Evolutionary conservation across 2,888 invertebrate species (phyloP).

Genomic region (Acanthosepion esculentum): DNA sequence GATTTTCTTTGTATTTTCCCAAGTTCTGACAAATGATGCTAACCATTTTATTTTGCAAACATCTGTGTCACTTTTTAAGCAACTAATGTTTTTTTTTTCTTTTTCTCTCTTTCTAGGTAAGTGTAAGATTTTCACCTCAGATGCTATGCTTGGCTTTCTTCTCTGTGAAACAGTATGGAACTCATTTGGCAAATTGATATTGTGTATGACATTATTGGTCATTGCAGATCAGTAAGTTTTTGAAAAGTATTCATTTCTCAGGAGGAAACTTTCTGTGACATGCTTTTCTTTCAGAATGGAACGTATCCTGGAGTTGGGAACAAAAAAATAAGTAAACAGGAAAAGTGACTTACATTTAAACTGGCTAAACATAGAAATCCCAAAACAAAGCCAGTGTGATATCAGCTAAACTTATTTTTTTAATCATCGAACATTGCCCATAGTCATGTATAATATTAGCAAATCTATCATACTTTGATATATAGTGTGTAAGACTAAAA

Average conservation of each 20-base stretch:
- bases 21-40: neutral
- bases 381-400: too few relatives aligned
- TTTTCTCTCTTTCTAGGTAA: neutral
- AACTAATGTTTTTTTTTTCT: neutral
- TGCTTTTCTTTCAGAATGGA: neutral
- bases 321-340: neutral
- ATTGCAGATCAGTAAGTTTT: neutral
- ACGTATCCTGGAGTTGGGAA: neutral
- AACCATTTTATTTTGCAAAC: neutral
- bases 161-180: neutral
- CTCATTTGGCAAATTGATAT: neutral
- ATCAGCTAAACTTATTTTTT: too few relatives aligned
- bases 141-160: neutral
- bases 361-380: too few relatives aligned
- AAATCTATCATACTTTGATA: too few relatives aligned
- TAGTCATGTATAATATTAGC: too few relatives aligned
- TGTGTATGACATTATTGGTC: neutral
- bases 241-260: too few relatives aligned
- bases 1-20: neutral
- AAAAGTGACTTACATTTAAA: neutral
- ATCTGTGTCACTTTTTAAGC: neutral
- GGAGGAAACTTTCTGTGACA: too few relatives aligned
- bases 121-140: neutral
- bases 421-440: too few relatives aligned
- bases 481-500: too few relatives aligned